Evolutionary conservation across 1,140 invertebrate species (phyloP).

Genomic region (Lepidostoma basale): DNA sequence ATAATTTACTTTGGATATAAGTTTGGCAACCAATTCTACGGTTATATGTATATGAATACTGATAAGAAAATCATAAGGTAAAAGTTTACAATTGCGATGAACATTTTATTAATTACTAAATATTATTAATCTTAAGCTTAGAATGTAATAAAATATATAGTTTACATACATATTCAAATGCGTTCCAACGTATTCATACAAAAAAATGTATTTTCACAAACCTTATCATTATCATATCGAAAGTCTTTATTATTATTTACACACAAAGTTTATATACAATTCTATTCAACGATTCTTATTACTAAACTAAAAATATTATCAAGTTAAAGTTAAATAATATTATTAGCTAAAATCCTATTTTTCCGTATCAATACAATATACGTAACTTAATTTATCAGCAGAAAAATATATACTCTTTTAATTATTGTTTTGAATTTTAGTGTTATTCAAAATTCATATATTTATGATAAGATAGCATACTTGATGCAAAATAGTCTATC

Average conservation of each 20-base stretch:
- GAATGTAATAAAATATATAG: conserved; percentile 24
- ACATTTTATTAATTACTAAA: not conserved
- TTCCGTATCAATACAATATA: too few species aligned
- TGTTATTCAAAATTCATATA: conserved; percentile 18
- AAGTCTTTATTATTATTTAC: conserved; percentile 26
- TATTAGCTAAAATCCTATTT: too few species aligned
- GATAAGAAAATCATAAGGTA: not conserved
- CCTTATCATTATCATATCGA: conserved; percentile 14
- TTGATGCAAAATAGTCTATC: conserved; percentile 22
- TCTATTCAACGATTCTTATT: too few species aligned
- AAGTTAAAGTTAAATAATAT: too few species aligned
- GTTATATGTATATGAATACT: not conserved
- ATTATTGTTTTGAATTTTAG: conserved; percentile 31
- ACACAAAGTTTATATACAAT: not conserved
- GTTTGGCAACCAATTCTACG: not conserved
- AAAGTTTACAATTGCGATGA: not conserved
- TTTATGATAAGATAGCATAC: conserved; percentile 38
- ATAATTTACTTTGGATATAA: too few species aligned
- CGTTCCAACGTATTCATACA: conserved; percentile 12
- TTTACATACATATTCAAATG: conserved; percentile 3
- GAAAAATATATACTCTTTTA: conserved; percentile 36
- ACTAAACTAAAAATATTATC: too few species aligned
- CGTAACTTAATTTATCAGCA: conserved; percentile 23
- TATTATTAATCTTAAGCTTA: conserved; percentile 12
- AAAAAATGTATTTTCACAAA: conserved; percentile 11